Evolutionary conservation across 2,113 vertebrate species (phyloP).

Genomic region (Gyps fulvus): DNA sequence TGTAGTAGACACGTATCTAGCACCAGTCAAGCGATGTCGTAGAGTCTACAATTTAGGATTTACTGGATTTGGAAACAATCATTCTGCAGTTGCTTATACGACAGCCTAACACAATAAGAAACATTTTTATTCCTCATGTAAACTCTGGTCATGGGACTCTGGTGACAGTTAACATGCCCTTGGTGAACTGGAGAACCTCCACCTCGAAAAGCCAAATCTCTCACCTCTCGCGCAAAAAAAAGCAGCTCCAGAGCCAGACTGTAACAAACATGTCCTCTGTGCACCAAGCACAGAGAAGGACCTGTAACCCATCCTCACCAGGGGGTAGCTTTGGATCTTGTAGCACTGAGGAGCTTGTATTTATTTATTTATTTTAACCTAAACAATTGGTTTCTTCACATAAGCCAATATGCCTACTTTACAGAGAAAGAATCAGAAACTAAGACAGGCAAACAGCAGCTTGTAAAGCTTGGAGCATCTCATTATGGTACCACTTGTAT

Average conservation of each 20-base stretch:
- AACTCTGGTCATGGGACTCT: background rate
- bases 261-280: background rate
- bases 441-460: background rate
- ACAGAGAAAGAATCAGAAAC: background rate
- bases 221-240: background rate
- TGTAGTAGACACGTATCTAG: background rate
- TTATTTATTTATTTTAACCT: background rate
- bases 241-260: background rate
- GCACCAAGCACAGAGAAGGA: fast-evolving
- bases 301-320: background rate
- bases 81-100: background rate
- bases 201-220: background rate
- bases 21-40: background rate
- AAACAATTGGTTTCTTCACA: background rate
- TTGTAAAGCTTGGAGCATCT: background rate
- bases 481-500: background rate
- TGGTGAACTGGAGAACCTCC: background rate
- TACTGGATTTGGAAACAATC: background rate
- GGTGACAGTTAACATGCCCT: background rate
- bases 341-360: background rate
- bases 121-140: background rate
- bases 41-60: background rate
- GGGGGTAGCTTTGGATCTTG: background rate
- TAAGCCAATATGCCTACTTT: background rate
- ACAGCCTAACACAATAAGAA: background rate